Evolutionary conservation across 2,797 vertebrate genomes (phyloP), one percentile per base, ranked within the genome.

Genomic region (Spea hammondii): DNA sequence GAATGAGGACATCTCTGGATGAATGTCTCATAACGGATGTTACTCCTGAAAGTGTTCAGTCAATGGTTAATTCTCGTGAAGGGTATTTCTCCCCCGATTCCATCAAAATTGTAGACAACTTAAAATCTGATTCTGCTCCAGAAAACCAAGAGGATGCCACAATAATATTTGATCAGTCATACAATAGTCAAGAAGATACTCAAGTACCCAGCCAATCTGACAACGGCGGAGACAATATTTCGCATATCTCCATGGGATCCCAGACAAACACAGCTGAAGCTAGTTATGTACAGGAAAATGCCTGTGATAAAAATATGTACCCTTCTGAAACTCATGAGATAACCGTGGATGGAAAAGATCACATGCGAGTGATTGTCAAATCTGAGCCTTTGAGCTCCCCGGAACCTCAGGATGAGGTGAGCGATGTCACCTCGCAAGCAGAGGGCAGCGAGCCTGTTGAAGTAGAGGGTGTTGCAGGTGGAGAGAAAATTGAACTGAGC

Each of bases 181-280:
- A 92, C 0, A 60, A 85, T 1, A 87, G 89, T 45, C 97, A 97
- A 81, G 97, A 99, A 83, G 97, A 99, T 32, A 90, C 93, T 55
- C 97, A 99, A 85, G 92, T 98, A 89, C 96, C 97, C 14, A 98
- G 96, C 85, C 97, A 99, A 84, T 99, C 97, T 0, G 97, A 98
- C 82, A 93, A 95, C 3, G 91, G 94, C 0, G 89, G 89, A 0
- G 88, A 89, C 53, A 93, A 92, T 82, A 89, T 92, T 48, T 86
- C 92, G 3, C 91, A 94, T 85, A 82, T 92, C 84, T 84, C 91
- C 59, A 87, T 94, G 90, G 83, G 90, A 46, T 90, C 87, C 0
- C 92, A 91, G 8, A 85, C 85, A 11, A 88, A 85, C 0, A 89
- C 91, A 0, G 89, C 90, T 5, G 91, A 93, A 84, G 89, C 89